Percentiles rank a stretch among this genome's conserved stretches.
These are phyloP conservation scores for Eilema sororculum DNA, from an alignment of 2,888 invertebrate species.

Conservation along the genomic window DNA sequence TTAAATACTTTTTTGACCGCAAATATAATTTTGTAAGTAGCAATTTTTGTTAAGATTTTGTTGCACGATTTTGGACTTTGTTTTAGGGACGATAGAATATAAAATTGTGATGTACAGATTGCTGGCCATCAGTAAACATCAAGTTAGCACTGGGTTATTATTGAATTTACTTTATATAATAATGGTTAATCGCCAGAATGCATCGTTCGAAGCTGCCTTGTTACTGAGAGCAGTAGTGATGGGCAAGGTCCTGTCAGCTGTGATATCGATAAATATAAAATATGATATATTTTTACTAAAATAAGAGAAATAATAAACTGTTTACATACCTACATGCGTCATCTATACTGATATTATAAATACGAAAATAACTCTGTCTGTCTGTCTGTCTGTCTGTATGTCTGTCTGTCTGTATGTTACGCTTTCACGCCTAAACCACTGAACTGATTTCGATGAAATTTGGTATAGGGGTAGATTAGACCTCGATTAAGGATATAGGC, in stretches of 20 bases:
- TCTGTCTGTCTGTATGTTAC: too few species aligned
- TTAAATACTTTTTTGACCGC: constrained; percentile 42
- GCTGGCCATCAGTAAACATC: constrained; percentile 77
- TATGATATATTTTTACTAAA: background rate
- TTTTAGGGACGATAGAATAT: constrained; percentile 47
- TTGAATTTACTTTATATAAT: constrained; percentile 87
- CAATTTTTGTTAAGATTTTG: constrained; percentile 49
- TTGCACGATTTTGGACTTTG: constrained; percentile 56
- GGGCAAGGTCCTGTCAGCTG: constrained; percentile 20
- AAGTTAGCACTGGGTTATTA: constrained; percentile 82
- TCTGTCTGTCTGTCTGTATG: too few species aligned
- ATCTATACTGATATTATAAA: too few species aligned
- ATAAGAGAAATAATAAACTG: background rate
- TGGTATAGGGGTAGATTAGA: too few species aligned
- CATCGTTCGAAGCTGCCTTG: constrained; percentile 82
- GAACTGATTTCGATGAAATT: too few species aligned
- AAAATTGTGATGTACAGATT: constrained; percentile 41
- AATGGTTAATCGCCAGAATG: constrained; percentile 85
- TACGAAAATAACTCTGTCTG: too few species aligned
- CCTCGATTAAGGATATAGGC: too few species aligned
- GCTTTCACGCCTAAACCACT: too few species aligned
- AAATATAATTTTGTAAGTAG: constrained; percentile 43
- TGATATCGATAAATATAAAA: constrained; percentile 15
- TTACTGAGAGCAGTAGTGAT: constrained; percentile 73
- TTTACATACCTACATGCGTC: background rate